phyloP scores from a whole-genome alignment of 2,888 invertebrate species.

The Isoperla grammatica region DNA sequence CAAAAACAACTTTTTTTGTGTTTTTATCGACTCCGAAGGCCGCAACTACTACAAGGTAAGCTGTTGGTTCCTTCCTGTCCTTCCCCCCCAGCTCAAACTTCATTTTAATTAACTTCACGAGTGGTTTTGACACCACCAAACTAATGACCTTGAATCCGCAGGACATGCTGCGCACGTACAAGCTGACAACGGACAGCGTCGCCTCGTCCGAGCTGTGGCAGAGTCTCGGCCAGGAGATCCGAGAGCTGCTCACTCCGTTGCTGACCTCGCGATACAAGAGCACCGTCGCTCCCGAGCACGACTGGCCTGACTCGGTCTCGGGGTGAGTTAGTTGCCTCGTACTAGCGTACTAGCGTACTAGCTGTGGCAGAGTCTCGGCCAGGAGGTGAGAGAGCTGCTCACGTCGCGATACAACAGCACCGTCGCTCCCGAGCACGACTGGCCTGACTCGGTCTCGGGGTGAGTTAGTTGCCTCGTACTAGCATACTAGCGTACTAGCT shows the following conservation, averaged over 20 bases:
- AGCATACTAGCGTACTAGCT: no score
- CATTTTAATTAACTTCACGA: no score
- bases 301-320: constrained; percentile 43
- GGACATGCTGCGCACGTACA: constrained; percentile 66
- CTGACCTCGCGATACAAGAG: constrained; percentile 56
- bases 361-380: constrained; percentile 66
- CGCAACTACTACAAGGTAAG: no score
- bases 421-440: constrained; percentile 31
- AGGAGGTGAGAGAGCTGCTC: constrained; percentile 70
- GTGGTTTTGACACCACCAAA: no score
- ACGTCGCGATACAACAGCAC: constrained; percentile 51
- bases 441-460: constrained; percentile 44
- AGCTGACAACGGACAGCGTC: constrained; percentile 56
- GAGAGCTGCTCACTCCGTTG: constrained; percentile 70
- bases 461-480: constrained; percentile 29
- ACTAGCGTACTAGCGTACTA: no score
- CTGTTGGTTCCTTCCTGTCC: no score
- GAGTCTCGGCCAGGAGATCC: constrained; percentile 62
- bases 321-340: constrained; percentile 36
- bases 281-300: constrained; percentile 30
- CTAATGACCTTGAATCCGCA: no score
- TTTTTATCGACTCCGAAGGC: no score
- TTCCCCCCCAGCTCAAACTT: no score
- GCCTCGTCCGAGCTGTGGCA: constrained; percentile 58
- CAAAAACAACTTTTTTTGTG: no score